A percentile compares a stretch with the other conserved stretches of the same genome.
These are phyloP conservation scores for Mayetiola destructor DNA, from an alignment of 2,888 invertebrate species.

Conservation along the genomic window DNA sequence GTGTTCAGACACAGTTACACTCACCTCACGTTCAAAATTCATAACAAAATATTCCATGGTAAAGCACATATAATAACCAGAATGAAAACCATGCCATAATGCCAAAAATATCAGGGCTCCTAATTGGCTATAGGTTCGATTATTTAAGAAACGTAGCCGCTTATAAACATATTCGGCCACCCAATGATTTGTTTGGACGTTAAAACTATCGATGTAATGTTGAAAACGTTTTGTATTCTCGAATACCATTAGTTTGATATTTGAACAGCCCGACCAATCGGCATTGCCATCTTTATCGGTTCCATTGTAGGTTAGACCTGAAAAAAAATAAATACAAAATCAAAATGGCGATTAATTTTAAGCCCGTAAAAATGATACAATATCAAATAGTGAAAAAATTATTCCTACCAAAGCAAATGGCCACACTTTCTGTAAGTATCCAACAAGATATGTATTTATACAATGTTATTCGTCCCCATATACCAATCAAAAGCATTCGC, in stretches of 20 bases:
- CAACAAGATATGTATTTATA: slow-evolving; percentile 91
- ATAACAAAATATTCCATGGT: slow-evolving; percentile 81
- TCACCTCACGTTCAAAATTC: slow-evolving; percentile 69
- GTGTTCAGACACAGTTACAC: too few species aligned
- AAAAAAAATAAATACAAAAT: slow-evolving; percentile 20
- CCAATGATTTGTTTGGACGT: slow-evolving; percentile 92
- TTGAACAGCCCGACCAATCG: slow-evolving; percentile 86
- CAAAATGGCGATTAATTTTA: neutral
- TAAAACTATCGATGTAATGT: slow-evolving; percentile 82
- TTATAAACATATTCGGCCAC: slow-evolving; percentile 90
- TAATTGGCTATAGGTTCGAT: slow-evolving; percentile 64
- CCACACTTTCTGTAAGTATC: slow-evolving; percentile 74
- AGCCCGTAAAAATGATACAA: neutral
- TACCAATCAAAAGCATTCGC: slow-evolving; percentile 51
- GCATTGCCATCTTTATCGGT: slow-evolving; percentile 51
- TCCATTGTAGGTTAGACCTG: slow-evolving; percentile 55
- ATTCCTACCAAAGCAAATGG: slow-evolving; percentile 44
- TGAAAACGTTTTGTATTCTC: slow-evolving; percentile 73
- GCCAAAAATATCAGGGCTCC: slow-evolving; percentile 76
- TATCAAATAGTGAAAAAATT: slow-evolving; percentile 21
- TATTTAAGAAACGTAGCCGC: slow-evolving; percentile 78
- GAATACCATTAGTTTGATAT: slow-evolving; percentile 67
- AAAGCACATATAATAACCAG: slow-evolving; percentile 89
- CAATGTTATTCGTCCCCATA: slow-evolving; percentile 74
- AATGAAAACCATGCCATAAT: slow-evolving; percentile 89